Evolutionary conservation across 2,888 invertebrate species (phyloP).

Genomic region (Latrodectus hesperus): DNA sequence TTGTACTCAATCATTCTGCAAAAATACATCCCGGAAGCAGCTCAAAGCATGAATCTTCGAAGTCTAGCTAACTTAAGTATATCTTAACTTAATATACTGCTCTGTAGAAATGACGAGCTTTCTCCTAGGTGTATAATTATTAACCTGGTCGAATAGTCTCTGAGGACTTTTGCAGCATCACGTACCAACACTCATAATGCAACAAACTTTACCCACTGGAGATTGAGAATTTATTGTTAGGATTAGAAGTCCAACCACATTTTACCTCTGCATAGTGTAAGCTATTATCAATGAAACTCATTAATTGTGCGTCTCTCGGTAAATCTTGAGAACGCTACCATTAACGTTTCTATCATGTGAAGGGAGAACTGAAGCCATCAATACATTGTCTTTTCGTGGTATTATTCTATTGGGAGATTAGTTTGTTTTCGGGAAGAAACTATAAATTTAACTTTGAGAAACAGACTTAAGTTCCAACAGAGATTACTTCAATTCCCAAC

Average conservation of each 20-base stretch:
- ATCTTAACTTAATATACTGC: constrained; percentile 7
- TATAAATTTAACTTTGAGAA: constrained; percentile 6
- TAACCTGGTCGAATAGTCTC: constrained; percentile 16
- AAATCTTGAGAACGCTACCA: constrained; percentile 21
- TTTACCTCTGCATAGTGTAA: neutral
- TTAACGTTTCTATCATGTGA: constrained; percentile 16
- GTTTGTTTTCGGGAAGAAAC: neutral
- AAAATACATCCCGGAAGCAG: neutral
- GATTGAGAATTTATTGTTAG: constrained; percentile 44
- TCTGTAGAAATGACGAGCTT: constrained; percentile 26
- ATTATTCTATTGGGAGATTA: neutral
- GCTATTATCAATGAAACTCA: constrained; percentile 28
- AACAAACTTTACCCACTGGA: constrained; percentile 23
- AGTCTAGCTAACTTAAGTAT: constrained; percentile 8
- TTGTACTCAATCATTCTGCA: neutral
- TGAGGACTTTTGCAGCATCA: constrained; percentile 3
- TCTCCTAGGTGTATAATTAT: constrained; percentile 30
- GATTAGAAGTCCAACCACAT: constrained; percentile 20
- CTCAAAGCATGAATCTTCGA: constrained; percentile 2
- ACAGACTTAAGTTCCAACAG: neutral
- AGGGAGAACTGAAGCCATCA: neutral
- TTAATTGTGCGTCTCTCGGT: constrained; percentile 16
- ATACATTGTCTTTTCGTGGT: neutral
- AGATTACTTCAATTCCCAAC: neutral
- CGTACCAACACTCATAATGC: constrained; percentile 27